Conservation (phyloP, 2,888 invertebrate genomes). For the Dicyrtomina minuta region DNA sequence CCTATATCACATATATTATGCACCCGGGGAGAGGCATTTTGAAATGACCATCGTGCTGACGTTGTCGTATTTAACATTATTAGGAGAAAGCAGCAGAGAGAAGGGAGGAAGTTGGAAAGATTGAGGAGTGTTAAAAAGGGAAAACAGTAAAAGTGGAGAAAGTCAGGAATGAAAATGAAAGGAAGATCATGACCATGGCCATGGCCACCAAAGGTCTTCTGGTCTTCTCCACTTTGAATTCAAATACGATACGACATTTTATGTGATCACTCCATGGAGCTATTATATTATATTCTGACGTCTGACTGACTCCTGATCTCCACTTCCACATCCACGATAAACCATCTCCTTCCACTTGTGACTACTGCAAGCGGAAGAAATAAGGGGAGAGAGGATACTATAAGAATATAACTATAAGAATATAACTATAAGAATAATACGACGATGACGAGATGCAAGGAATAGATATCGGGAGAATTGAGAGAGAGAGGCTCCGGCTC, state of each 20-base stretch:
- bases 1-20: too few species aligned
- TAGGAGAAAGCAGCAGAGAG: too few species aligned
- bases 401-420: not conserved
- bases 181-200: not conserved
- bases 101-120: too few species aligned
- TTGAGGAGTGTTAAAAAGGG: not conserved
- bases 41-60: too few species aligned
- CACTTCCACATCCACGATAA: not conserved
- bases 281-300: not conserved
- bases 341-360: not conserved
- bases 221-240: not conserved
- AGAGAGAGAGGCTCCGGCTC: too few species aligned
- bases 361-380: not conserved
- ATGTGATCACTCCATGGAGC: not conserved
- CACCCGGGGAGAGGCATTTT: not conserved
- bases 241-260: conserved; percentile 9
- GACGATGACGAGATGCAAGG: too few species aligned
- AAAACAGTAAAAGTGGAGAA: not conserved
- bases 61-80: too few species aligned
- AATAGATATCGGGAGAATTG: too few species aligned
- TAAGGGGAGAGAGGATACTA: not conserved
- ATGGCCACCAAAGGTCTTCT: not conserved
- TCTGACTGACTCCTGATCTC: not conserved
- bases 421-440: not conserved
- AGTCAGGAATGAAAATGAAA: not conserved